Conservation (phyloP, 2,113 vertebrate species). For the Neopipo cinnamomea region DNA sequence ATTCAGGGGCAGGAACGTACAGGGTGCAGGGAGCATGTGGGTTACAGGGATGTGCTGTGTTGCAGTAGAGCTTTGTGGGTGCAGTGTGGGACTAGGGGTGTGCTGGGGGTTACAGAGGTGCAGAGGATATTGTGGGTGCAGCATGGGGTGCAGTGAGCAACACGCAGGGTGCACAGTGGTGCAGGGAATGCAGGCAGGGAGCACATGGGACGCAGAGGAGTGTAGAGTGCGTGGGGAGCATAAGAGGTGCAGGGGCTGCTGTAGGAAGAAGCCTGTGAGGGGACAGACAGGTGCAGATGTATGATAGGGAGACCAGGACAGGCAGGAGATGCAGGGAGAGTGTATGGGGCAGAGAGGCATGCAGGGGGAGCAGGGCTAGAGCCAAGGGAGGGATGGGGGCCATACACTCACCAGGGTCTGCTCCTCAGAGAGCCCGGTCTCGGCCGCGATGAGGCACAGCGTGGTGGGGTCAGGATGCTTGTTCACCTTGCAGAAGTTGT, state of each 20-base stretch:
- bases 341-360: background rate
- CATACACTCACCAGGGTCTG: constrained; percentile 72
- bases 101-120: background rate
- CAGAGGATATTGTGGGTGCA: background rate
- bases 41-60: background rate
- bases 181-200: background rate
- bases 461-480: constrained; percentile 76
- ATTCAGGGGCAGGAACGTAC: background rate
- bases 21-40: background rate
- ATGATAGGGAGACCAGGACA: background rate
- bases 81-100: background rate
- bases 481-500: constrained; percentile 77
- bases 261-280: background rate
- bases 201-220: background rate
- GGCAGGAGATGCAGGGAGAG: background rate
- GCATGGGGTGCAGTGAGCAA: background rate
- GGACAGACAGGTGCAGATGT: background rate
- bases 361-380: background rate
- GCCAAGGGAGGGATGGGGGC: background rate
- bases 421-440: constrained; percentile 75
- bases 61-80: background rate
- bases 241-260: background rate
- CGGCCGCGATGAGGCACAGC: constrained; percentile 75
- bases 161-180: too few species aligned
- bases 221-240: background rate